A percentile compares a stretch with the other conserved stretches of the same genome.
These are phyloP conservation scores for Holotrichia oblita DNA, from an alignment of 1,140 invertebrate species.

Conservation along the genomic window DNA sequence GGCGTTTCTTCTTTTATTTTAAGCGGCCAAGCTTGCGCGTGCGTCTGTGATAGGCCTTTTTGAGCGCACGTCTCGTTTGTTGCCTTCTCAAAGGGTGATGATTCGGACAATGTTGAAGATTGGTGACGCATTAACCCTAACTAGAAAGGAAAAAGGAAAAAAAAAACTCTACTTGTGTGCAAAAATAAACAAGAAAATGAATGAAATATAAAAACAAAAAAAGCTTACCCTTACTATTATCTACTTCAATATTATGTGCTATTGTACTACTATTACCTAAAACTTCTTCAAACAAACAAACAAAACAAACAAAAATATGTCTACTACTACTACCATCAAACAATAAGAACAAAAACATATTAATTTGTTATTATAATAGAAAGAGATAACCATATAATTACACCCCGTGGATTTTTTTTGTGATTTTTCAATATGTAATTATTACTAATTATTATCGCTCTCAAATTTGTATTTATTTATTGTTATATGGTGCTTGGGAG, in stretches of 20 bases:
- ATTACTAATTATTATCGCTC: conserved; percentile 32
- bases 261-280: background rate
- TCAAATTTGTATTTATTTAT: conserved; percentile 42
- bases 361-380: background rate
- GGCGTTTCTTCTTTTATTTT: conserved; percentile 34
- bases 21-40: conserved; percentile 45
- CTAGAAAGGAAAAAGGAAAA: background rate
- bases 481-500: conserved; percentile 42
- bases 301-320: background rate
- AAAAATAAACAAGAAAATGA: background rate
- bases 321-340: conserved; percentile 38
- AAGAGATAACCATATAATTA: background rate
- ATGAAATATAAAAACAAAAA: conserved; percentile 11
- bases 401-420: conserved; percentile 7
- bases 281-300: conserved; percentile 5
- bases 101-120: background rate
- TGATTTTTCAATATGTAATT: conserved; percentile 25
- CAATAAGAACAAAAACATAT: background rate
- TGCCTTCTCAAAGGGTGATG: conserved; percentile 17
- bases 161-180: conserved; percentile 36
- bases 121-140: background rate
- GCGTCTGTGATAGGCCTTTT: conserved; percentile 52
- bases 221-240: conserved; percentile 5
- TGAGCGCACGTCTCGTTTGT: conserved; percentile 42
- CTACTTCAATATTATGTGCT: background rate